A percentile compares a stretch with the other conserved stretches of the same genome.
phyloP scores from a whole-genome alignment of 2,797 vertebrate genomes.

The Amphiprion clarkii region DNA sequence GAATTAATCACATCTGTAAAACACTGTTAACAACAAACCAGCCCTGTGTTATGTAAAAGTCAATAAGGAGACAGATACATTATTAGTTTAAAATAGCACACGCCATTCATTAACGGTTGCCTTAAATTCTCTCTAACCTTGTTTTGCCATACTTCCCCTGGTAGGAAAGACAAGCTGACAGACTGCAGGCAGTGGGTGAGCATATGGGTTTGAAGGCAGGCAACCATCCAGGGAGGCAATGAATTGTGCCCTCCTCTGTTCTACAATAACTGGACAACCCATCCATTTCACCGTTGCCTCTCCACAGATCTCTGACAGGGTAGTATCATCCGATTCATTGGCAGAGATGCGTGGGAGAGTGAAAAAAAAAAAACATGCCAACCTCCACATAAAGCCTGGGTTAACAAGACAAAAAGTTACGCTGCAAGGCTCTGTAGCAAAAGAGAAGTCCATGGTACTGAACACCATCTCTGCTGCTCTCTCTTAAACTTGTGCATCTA shows the following conservation, averaged over 20 bases:
- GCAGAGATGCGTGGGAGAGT: constrained; percentile 38
- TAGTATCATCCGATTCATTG: constrained; percentile 59
- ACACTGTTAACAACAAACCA: constrained; percentile 6
- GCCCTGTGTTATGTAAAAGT: background rate
- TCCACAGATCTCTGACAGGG: constrained; percentile 60
- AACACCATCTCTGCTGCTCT: constrained; percentile 31
- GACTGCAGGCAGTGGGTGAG: constrained; percentile 20
- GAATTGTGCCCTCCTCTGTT: constrained; percentile 55
- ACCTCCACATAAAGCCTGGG: constrained; percentile 46
- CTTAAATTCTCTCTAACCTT: background rate
- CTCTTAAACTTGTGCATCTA: constrained; percentile 64
- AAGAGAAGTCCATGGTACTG: constrained; percentile 21
- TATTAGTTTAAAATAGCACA: background rate
- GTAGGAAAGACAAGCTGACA: constrained; percentile 16
- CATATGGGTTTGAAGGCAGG: constrained; percentile 32
- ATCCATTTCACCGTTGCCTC: constrained; percentile 60
- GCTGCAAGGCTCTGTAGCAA: constrained; percentile 53
- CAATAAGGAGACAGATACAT: background rate
- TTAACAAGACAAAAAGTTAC: constrained; percentile 72
- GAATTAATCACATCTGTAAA: constrained; percentile 15
- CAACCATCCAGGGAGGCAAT: constrained; percentile 42
- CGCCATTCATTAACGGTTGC: background rate
- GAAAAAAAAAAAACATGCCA: constrained; percentile 47
- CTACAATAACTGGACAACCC: constrained; percentile 63
- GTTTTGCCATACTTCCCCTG: constrained; percentile 10